Conservation (phyloP, 1,140 invertebrate genomes). For the Drosophila chauvacae region DNA sequence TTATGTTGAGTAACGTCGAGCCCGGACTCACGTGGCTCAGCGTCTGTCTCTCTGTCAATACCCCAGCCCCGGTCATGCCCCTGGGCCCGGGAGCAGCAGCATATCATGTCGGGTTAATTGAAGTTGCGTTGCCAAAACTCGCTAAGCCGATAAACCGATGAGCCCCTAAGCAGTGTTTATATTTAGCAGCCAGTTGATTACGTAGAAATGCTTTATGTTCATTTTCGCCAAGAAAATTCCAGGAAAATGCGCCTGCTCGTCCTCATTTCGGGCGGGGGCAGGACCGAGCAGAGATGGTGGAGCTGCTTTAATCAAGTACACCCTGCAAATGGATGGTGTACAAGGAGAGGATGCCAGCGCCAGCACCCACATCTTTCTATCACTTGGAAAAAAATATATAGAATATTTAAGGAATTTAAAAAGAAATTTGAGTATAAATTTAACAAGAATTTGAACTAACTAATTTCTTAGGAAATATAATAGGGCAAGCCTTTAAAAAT, state of each 20-base stretch:
- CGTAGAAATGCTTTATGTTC: constrained; percentile 55
- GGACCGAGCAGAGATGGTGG: neutral
- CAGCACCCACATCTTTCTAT: constrained; percentile 35
- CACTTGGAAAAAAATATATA: neutral
- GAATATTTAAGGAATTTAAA: neutral
- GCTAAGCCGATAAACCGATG: constrained; percentile 39
- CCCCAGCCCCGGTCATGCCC: constrained; percentile 31
- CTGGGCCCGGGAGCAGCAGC: constrained; percentile 2
- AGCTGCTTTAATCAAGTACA: constrained; percentile 51
- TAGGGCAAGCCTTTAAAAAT: too few species aligned
- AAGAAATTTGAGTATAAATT: too few species aligned
- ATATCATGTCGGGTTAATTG: constrained; percentile 54
- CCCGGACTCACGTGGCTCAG: neutral
- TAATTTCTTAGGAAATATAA: neutral
- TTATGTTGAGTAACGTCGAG: constrained; percentile 43
- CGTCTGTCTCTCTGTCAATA: constrained; percentile 41
- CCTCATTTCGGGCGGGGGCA: neutral
- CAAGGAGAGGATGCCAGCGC: constrained; percentile 5
- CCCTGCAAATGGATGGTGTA: constrained; percentile 6
- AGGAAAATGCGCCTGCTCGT: constrained; percentile 9
- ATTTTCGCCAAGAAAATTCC: constrained; percentile 54
- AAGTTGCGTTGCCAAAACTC: constrained; percentile 43
- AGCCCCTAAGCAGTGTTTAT: constrained; percentile 41
- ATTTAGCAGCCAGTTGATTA: constrained; percentile 61
- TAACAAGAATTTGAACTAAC: neutral